phyloP scores from a whole-genome alignment of 2,113 vertebrate genomes.

The Sialia sialis region DNA sequence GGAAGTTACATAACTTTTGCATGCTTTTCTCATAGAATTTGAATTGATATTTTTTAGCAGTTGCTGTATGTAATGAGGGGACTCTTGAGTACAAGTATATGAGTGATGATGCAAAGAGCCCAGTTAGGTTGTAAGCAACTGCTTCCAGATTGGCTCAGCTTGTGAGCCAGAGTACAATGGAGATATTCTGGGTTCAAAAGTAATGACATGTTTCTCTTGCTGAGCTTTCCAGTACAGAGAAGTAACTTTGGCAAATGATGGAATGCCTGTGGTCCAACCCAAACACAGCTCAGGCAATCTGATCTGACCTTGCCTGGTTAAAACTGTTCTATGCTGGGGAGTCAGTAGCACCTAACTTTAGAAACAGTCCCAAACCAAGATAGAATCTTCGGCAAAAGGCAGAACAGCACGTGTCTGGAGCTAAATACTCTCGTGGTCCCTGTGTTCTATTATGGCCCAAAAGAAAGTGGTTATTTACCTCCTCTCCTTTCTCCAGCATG shows the following conservation, averaged over 20 bases:
- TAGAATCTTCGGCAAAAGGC: background rate
- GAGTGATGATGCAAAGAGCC: background rate
- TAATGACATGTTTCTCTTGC: background rate
- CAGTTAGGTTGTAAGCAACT: background rate
- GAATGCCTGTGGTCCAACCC: slow-evolving; percentile 31
- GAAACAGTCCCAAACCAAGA: background rate
- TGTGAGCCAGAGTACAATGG: background rate
- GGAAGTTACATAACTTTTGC: background rate
- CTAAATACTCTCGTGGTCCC: background rate
- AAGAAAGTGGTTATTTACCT: background rate
- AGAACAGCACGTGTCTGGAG: background rate
- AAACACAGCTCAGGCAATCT: slow-evolving; percentile 26
- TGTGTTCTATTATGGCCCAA: background rate
- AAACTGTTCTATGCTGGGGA: background rate
- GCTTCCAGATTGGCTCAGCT: background rate
- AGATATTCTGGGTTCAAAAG: background rate
- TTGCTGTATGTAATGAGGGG: background rate
- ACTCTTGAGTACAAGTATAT: background rate
- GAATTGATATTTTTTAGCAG: background rate
- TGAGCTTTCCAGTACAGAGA: background rate
- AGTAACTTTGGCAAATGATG: slow-evolving; percentile 18
- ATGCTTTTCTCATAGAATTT: background rate
- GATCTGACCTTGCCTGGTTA: slow-evolving; percentile 8
- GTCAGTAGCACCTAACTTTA: slow-evolving; percentile 3
- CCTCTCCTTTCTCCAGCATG: background rate